Percentiles rank a stretch among this genome's conserved stretches.
Conservation (phyloP, 2,797 vertebrate genomes). For the Botia kubotai region DNA sequence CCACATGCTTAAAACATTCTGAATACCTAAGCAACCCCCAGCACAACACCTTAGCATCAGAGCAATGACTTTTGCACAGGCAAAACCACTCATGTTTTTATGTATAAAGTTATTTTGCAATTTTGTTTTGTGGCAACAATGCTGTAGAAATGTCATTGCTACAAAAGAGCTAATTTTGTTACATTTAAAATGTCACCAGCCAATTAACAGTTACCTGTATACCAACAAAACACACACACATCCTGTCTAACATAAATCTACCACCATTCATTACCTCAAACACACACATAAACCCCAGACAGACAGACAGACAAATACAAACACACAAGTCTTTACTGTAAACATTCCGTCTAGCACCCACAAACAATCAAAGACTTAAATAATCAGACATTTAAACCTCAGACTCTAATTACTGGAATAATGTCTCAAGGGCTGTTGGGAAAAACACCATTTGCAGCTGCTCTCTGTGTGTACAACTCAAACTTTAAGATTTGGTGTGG, state of each 20-base stretch:
- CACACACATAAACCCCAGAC: slow-evolving; percentile 31
- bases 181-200: slow-evolving; percentile 1
- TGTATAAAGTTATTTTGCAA: background rate
- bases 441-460: slow-evolving; percentile 1
- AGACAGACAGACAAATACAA: slow-evolving; percentile 13
- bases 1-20: background rate
- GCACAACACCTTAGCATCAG: background rate
- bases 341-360: slow-evolving; percentile 54
- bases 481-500: slow-evolving; percentile 30
- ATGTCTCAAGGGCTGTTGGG: slow-evolving; percentile 35
- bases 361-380: slow-evolving; percentile 44
- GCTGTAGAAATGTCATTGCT: background rate
- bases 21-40: background rate
- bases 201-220: background rate
- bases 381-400: slow-evolving; percentile 51
- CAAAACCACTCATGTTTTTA: background rate
- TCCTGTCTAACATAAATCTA: slow-evolving; percentile 4
- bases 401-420: slow-evolving; percentile 54
- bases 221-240: background rate
- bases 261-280: slow-evolving; percentile 9
- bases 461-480: slow-evolving; percentile 17
- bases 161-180: background rate
- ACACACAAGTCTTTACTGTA: slow-evolving; percentile 37
- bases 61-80: background rate
- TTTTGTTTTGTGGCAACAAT: background rate